A percentile compares a stretch with the other conserved stretches of the same genome.
phyloP scores from a whole-genome alignment of 2,113 vertebrate genomes.

The Bambusicola thoracicus region DNA sequence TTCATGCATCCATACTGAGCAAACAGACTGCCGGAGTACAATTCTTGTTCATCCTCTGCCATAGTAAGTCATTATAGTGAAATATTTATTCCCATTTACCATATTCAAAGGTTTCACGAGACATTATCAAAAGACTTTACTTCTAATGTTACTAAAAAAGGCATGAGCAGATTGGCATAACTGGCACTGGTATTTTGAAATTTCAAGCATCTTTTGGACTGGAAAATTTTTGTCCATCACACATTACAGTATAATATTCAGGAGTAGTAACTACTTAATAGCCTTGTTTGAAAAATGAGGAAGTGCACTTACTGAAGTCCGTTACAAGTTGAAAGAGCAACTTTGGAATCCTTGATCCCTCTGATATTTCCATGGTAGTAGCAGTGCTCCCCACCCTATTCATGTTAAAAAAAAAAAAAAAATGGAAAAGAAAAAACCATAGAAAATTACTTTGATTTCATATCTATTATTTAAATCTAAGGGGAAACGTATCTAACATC shows the following conservation, averaged over 20 bases:
- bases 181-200: not conserved
- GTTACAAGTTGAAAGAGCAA: constrained; percentile 94
- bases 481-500: not conserved
- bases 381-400: constrained; percentile 95
- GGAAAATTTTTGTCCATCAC: not conserved
- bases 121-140: not conserved
- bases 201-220: not conserved
- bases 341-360: constrained; percentile 85
- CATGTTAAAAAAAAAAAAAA: constrained; percentile 38
- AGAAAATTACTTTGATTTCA: not conserved
- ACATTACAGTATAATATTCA: not conserved
- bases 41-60: not conserved
- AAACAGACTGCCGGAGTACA: not conserved
- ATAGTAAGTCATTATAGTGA: not conserved
- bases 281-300: not conserved
- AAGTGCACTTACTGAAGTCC: constrained; percentile 91
- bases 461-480: not conserved
- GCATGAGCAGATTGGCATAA: not conserved
- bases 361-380: constrained; percentile 95
- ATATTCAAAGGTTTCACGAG: not conserved
- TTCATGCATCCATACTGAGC: not conserved
- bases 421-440: not conserved
- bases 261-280: not conserved
- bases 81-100: not conserved
- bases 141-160: not conserved